A percentile compares a stretch with the other conserved stretches of the same genome.
Evolutionary conservation across 2,888 invertebrate species (phyloP).

Genomic region (Ormia ochracea): DNA sequence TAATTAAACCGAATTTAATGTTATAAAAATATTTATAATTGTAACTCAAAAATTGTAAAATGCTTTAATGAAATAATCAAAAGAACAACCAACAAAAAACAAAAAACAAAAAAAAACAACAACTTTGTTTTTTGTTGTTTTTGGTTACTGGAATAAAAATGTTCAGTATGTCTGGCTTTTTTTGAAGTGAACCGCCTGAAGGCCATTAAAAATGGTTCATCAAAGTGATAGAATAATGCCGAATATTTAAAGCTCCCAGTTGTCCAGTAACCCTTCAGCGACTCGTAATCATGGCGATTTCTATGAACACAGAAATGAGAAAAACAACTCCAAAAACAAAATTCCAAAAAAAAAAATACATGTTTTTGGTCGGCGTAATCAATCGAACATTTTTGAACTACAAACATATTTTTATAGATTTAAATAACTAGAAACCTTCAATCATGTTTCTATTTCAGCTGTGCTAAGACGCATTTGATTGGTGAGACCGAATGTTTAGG

Average conservation of each 20-base stretch:
- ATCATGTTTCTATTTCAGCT: slow-evolving; percentile 40
- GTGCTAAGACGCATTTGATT: slow-evolving; percentile 56
- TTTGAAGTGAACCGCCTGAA: slow-evolving; percentile 37
- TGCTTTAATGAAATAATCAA: background rate
- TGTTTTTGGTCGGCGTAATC: slow-evolving; percentile 40
- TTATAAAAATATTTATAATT: background rate
- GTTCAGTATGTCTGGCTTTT: slow-evolving; percentile 16
- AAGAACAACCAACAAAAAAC: background rate
- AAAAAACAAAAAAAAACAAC: too few species aligned
- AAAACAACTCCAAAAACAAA: too few species aligned
- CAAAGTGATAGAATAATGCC: slow-evolving; percentile 7
- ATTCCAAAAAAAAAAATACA: background rate
- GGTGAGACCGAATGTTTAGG: slow-evolving; percentile 19
- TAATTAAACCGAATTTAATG: slow-evolving; percentile 5
- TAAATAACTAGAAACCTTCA: slow-evolving; percentile 9
- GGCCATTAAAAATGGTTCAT: background rate
- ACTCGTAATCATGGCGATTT: background rate
- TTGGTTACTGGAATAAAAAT: background rate
- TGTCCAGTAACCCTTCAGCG: slow-evolving; percentile 27
- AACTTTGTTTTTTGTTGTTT: too few species aligned
- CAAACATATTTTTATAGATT: slow-evolving; percentile 44
- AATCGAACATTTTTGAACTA: slow-evolving; percentile 36
- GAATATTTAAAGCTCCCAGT: background rate
- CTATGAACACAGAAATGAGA: background rate
- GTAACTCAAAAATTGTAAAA: background rate